phyloP scores from a whole-genome alignment of 2,888 invertebrate genomes.

The Ceramica pisi region DNA sequence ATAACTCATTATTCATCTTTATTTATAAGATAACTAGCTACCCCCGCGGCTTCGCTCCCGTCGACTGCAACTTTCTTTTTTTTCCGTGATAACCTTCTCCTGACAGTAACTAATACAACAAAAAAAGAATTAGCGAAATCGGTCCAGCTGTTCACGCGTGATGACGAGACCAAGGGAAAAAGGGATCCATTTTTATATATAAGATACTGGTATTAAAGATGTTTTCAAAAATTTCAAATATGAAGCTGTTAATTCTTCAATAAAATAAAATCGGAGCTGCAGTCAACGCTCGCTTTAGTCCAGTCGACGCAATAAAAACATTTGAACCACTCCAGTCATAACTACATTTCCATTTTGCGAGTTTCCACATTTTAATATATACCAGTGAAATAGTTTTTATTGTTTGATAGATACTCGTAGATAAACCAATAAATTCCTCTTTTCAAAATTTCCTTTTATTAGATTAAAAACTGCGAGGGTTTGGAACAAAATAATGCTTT shows the following conservation, averaged over 20 bases:
- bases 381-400: conserved; percentile 50
- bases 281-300: neutral
- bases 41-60: too few relatives aligned
- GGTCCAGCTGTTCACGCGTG: too few relatives aligned
- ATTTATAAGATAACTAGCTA: too few relatives aligned
- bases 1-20: too few relatives aligned
- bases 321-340: conserved; percentile 59
- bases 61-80: too few relatives aligned
- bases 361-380: conserved; percentile 51
- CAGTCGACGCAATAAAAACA: conserved; percentile 30
- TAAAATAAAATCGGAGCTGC: conserved; percentile 2
- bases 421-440: conserved; percentile 47
- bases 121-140: too few relatives aligned
- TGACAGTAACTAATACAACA: too few relatives aligned
- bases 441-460: conserved; percentile 36
- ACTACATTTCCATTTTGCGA: conserved; percentile 50
- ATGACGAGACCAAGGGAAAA: too few relatives aligned
- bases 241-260: neutral
- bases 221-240: neutral
- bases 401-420: conserved; percentile 39
- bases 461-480: conserved; percentile 30
- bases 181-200: too few relatives aligned
- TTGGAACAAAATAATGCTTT: conserved; percentile 41
- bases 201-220: too few relatives aligned
- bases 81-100: too few relatives aligned